These are phyloP conservation scores for Paracentrotus lividus DNA, from an alignment of 53 echinoderm and acorn worm genomes.

Conservation along the genomic window DNA sequence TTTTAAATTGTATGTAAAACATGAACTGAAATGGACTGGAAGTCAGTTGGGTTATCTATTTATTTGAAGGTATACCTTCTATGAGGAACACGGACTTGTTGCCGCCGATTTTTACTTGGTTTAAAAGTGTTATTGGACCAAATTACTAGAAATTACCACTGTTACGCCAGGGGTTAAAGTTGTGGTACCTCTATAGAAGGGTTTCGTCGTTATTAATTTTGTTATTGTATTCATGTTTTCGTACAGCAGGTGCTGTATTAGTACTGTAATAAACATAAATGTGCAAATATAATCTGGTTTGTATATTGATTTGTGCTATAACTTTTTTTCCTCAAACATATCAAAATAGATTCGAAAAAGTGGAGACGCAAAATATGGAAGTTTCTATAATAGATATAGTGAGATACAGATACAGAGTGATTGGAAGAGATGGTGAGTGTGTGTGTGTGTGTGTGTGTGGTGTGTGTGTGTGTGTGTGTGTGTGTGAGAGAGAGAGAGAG, in stretches of 20 bases:
- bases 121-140: background rate
- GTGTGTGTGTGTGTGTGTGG: background rate
- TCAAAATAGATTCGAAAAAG: too few relatives aligned
- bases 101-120: background rate
- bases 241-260: background rate
- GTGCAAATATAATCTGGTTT: background rate
- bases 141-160: background rate
- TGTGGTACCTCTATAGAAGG: background rate
- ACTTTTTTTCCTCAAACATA: background rate
- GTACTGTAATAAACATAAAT: background rate
- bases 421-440: background rate
- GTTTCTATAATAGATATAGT: background rate
- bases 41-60: background rate
- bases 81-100: background rate
- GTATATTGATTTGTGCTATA: background rate
- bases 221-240: background rate
- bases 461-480: background rate
- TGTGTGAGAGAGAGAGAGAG: background rate
- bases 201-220: background rate
- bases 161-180: background rate
- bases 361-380: background rate
- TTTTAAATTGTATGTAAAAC: background rate
- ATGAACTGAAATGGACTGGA: background rate
- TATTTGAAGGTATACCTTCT: background rate
- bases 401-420: background rate